Evolutionary conservation across 2,113 vertebrate genomes (phyloP), one percentile per base, ranked within the genome.

Genomic region (Amazona guildingii): DNA sequence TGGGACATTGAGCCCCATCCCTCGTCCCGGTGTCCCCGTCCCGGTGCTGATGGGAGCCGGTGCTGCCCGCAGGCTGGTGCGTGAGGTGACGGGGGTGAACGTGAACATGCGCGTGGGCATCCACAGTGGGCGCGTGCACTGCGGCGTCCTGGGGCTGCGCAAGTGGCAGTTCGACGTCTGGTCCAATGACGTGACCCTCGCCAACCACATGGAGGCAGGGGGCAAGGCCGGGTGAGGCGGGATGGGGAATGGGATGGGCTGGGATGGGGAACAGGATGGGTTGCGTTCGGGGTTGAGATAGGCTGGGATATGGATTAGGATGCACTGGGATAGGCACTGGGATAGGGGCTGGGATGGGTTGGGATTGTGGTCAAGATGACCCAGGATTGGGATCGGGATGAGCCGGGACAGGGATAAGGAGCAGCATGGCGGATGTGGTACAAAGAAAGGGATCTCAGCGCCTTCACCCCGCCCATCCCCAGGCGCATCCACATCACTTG

Each of bases 31-130:
- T 57, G 55, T 14, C 31, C 74, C 2, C 0, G 16, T 11, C 23
- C 31, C 0, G 0, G 70, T 14, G 70, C 35, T 95, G 92, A 85
- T 12, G 0, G 7, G 77, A 20, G 70, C 61, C 1, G 11, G 17
- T 82, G n/a, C 9, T 66, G 4, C 13, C 86, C 37, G 8, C 97
- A 99, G 99, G 98, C 97, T 99, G 97, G 99, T 99, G 78, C 98
- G 99, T 0, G 99, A 99, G 97, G 99, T 99, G 83, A 99, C 99
- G 0, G 99, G 99, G 28, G 99, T 99, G 88, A 99, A 99, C 23
- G 99, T 99, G n/a, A 99, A 99, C 98, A 99, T 99, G 99, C 98
- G 99, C 0, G 99, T 99, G 33, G 99, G 99, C 91, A 99, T 99
- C 95, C 99, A 99, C 98, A 99, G 99, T 5, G 99, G 99, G 25